Base-by-base conservation (phyloP, 2,888 invertebrate genomes). In the Biston betularia region DNA sequence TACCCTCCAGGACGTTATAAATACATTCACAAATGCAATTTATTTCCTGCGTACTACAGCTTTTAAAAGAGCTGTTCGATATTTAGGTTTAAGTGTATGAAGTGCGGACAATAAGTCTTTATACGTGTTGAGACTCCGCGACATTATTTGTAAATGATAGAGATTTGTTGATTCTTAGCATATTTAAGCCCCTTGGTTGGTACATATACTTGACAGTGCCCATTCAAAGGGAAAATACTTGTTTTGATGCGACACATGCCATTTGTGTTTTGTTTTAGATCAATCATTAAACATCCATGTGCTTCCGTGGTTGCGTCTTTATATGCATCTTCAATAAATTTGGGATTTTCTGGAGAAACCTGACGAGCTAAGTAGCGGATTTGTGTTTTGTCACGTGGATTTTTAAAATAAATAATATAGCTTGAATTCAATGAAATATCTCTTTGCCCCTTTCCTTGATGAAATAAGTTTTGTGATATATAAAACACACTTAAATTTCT, bases 401-500 rank as follows among this genome's bases (percentile, higher is more conserved):
- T 77, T 74, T 79, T 74, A 60, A 78, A 76, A 68, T 75, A 77
- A 46, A 78, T 67, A 34, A 78, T 75, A 55, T 77, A 78, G 48
- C 63, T 73, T 33, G 52, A 71, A 42, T 75, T 75, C 14, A 75
- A 42, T 7, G 74, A 78, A 34, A 77, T 77, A 49, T 76, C 73
- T 57, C 77, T 66, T 53, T 76, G 74, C 5, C 74, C 75, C 63
- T 68, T 75, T 0, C 75, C 77, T 58, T 77, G 73, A 64, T 76
- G 75, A 70, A 77, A 78, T 61, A 78, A 45, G 44, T 78, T 76
- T 73, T 76, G 75, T n/a, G 75, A 74, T 12, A 78, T 75, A 35
- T 77, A 77, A 69, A 76, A 78, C 35, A 78, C 78, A 72, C 77
- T 79, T 34, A 79, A 63, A 60, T 79, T 78, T 60, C 78, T 63